Conservation (phyloP, 2,888 invertebrate genomes). For the Buathra laborator region DNA sequence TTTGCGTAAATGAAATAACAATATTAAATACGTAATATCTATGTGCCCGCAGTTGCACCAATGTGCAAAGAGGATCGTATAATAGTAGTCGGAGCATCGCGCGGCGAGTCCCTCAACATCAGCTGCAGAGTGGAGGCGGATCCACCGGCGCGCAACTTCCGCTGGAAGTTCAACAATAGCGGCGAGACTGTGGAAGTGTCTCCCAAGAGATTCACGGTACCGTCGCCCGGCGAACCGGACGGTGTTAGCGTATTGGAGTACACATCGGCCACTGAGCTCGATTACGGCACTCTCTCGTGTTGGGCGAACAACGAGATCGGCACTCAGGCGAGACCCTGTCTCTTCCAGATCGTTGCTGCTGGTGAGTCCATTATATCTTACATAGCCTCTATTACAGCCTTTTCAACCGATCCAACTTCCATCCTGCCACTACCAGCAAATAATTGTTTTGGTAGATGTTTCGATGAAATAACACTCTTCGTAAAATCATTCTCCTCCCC, state of each 20-base stretch:
- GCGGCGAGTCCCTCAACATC: constrained; percentile 94
- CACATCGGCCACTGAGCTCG: constrained; percentile 89
- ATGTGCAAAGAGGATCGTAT: constrained; percentile 92
- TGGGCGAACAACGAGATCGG: constrained; percentile 95
- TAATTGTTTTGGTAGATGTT: not conserved
- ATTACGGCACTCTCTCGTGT: constrained; percentile 96
- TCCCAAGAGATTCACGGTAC: constrained; percentile 90
- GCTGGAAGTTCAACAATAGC: constrained; percentile 98
- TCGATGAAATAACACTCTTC: not conserved
- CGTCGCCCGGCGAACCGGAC: constrained; percentile 87
- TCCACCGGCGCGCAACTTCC: constrained; percentile 95
- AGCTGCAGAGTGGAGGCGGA: constrained; percentile 96
- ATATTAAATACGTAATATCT: not conserved
- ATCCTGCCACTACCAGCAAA: not conserved
- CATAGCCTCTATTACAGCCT: not conserved
- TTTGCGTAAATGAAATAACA: not conserved
- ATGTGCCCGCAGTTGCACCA: constrained; percentile 90
- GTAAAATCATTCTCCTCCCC: no score
- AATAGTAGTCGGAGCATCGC: constrained; percentile 94
- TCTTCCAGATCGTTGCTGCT: constrained; percentile 95
- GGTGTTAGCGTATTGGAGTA: constrained; percentile 88
- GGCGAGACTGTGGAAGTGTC: constrained; percentile 95
- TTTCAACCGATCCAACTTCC: constrained; percentile 1
- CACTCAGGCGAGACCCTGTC: constrained; percentile 92
- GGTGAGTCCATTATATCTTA: constrained; percentile 87